These are phyloP conservation scores for Gallinago media DNA, from an alignment of 2,113 vertebrate species.

Conservation along the genomic window DNA sequence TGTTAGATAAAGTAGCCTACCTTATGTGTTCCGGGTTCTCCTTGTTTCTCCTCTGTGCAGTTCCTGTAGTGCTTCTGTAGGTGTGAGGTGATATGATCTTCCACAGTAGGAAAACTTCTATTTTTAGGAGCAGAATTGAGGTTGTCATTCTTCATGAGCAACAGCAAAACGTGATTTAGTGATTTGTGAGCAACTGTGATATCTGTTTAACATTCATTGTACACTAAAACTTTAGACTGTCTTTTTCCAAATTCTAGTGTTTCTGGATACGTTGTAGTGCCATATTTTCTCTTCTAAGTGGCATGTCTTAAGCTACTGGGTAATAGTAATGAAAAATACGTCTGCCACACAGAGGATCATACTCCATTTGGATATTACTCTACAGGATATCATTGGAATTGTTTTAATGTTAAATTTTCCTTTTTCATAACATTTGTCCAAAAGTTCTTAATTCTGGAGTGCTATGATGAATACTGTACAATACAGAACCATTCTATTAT, in stretches of 20 bases:
- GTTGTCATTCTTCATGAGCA: background rate
- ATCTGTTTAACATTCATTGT: background rate
- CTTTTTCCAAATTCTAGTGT: background rate
- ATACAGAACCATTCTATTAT: background rate
- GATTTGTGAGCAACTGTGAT: background rate
- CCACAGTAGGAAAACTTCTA: background rate
- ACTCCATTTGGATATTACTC: background rate
- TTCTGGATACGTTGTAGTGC: background rate
- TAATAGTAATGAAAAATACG: background rate
- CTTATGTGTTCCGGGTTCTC: background rate
- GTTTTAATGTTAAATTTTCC: background rate
- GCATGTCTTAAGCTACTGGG: background rate
- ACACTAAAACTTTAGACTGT: background rate
- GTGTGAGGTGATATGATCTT: background rate
- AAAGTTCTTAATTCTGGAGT: background rate
- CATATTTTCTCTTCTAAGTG: background rate
- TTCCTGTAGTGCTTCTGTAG: background rate
- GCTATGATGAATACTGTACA: background rate
- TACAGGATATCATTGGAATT: background rate
- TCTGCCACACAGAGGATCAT: background rate
- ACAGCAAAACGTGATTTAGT: background rate
- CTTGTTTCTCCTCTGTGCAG: background rate
- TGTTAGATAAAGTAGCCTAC: background rate
- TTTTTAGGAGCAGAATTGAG: background rate
- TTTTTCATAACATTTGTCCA: background rate